phyloP scores from a whole-genome alignment of 2,888 invertebrate species.

The Conistra vaccinii region DNA sequence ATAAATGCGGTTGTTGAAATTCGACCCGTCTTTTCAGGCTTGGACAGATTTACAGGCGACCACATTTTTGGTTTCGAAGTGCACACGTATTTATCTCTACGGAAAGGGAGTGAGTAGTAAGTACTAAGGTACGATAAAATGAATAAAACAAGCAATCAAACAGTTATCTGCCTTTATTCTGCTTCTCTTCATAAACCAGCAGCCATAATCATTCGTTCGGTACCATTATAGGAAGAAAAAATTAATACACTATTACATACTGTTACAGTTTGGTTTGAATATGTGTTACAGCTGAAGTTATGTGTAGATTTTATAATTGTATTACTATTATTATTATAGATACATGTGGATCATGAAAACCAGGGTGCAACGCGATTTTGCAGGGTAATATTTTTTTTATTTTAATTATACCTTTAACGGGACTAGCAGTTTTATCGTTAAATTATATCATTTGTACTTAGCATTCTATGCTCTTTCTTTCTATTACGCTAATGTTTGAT shows the following conservation, averaged over 20 bases:
- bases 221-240: slow-evolving; percentile 90
- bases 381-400: slow-evolving; percentile 77
- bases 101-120: no score
- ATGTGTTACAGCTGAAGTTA: slow-evolving; percentile 90
- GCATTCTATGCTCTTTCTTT: slow-evolving; percentile 86
- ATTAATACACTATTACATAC: slow-evolving; percentile 89
- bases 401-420: slow-evolving; percentile 82
- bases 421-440: slow-evolving; percentile 88
- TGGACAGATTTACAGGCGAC: no score
- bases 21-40: no score
- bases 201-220: slow-evolving; percentile 90
- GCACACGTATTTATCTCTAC: not conserved
- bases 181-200: slow-evolving; percentile 88
- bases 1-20: no score
- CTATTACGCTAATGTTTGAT: slow-evolving; percentile 89
- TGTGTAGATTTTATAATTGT: slow-evolving; percentile 88
- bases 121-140: not conserved
- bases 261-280: slow-evolving; percentile 90
- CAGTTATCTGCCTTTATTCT: slow-evolving; percentile 91
- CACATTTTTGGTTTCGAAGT: not conserved
- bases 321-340: slow-evolving; percentile 88
- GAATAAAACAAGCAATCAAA: slow-evolving; percentile 88
- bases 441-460: slow-evolving; percentile 90
- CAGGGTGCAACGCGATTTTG: slow-evolving; percentile 88
- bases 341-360: slow-evolving; percentile 90